A percentile compares a stretch with the other conserved stretches of the same genome.
phyloP scores from a whole-genome alignment of 2,797 vertebrate genomes.

The Chiropotes sagulatus region DNA sequence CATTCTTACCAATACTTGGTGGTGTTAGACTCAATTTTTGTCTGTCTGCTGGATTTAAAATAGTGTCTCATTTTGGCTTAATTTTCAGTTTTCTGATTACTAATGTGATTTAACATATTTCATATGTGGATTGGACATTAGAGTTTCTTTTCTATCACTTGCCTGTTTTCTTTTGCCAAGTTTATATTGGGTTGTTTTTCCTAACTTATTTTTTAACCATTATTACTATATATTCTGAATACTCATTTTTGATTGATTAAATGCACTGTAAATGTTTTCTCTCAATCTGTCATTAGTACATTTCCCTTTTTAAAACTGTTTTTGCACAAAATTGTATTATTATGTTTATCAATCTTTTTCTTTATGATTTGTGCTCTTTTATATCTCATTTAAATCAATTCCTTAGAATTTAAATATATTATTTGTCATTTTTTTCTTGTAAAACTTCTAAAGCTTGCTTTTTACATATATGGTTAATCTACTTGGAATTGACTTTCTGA shows the following conservation, averaged over 20 bases:
- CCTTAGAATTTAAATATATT: not conserved
- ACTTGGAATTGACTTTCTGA: not conserved
- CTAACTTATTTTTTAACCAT: not conserved
- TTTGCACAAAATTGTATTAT: not conserved
- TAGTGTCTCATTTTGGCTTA: not conserved
- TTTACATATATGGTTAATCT: not conserved
- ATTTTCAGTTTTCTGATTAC: slow-evolving; percentile 15
- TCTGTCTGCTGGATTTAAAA: not conserved
- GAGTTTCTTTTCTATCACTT: not conserved
- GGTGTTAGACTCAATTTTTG: not conserved
- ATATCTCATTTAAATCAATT: not conserved
- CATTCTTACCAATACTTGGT: not conserved
- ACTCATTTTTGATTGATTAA: not conserved
- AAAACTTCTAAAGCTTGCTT: not conserved
- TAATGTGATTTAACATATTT: slow-evolving; percentile 2
- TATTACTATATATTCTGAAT: not conserved
- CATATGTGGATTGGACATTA: not conserved
- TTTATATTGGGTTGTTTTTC: not conserved
- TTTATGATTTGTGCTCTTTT: not conserved
- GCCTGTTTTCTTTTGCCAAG: not conserved
- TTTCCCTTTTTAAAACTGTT: not conserved
- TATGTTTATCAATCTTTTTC: not conserved
- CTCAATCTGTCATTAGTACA: not conserved
- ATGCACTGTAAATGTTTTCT: slow-evolving; percentile 5
- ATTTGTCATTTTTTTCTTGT: slow-evolving; percentile 3